These are phyloP conservation scores for Caenorhabditis uteleia DNA, from an alignment of 2,888 invertebrate genomes.

Conservation along the genomic window DNA sequence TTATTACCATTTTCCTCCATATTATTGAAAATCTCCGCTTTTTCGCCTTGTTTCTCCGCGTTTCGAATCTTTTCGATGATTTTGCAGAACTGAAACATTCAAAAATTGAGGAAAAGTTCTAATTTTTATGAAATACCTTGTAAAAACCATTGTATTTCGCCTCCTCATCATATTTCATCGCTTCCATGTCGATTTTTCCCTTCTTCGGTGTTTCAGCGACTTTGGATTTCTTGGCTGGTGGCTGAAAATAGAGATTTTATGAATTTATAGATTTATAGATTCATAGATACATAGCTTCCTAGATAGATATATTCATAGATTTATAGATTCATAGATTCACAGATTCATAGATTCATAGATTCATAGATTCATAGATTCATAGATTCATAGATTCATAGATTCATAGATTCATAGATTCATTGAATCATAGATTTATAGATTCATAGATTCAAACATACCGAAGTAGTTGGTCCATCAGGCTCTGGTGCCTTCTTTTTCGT, in stretches of 20 bases:
- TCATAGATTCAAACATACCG: neutral
- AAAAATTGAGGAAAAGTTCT: neutral
- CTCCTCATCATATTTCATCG: slow-evolving; percentile 30
- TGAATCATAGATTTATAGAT: too few species aligned
- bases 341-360: too few species aligned
- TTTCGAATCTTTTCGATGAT: slow-evolving; percentile 47
- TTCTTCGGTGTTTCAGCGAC: neutral
- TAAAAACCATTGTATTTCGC: slow-evolving; percentile 44
- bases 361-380: too few species aligned
- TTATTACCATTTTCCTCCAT: slow-evolving; percentile 40
- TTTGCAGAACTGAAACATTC: slow-evolving; percentile 41
- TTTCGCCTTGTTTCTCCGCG: slow-evolving; percentile 38
- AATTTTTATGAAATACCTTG: slow-evolving; percentile 18
- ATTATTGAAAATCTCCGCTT: slow-evolving; percentile 32
- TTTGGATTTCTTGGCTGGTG: slow-evolving; percentile 20
- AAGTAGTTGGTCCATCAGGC: neutral
- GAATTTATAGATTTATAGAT: too few species aligned
- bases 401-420: too few species aligned
- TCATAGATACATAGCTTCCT: too few species aligned
- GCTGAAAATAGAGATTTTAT: too few species aligned
- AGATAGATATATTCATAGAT: too few species aligned
- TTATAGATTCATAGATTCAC: too few species aligned
- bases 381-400: too few species aligned
- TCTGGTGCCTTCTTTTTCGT: slow-evolving; percentile 11
- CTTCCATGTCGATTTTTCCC: slow-evolving; percentile 19